These are phyloP conservation scores for Emydura subglobosa DNA, from an alignment of 2,113 vertebrate genomes.

Conservation along the genomic window DNA sequence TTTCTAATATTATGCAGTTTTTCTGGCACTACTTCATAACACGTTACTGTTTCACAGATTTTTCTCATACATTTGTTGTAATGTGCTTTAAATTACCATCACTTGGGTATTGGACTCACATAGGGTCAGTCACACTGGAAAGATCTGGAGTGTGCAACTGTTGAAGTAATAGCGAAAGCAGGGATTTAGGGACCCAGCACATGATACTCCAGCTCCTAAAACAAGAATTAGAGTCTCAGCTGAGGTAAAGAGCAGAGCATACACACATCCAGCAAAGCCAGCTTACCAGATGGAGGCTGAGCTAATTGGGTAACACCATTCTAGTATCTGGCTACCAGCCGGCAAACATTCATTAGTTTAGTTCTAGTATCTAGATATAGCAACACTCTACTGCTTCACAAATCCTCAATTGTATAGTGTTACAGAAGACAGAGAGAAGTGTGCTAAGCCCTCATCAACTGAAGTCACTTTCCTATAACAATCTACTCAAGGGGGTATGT, in stretches of 20 bases:
- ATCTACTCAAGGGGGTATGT: not conserved
- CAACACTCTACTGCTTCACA: not conserved
- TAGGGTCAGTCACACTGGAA: not conserved
- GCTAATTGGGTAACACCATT: rapidly evolving
- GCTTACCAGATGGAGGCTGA: rapidly evolving
- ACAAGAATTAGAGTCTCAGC: not conserved
- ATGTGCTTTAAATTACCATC: not conserved
- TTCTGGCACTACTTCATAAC: rapidly evolving
- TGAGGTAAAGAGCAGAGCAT: not conserved
- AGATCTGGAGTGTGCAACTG: not conserved
- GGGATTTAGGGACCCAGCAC: not conserved
- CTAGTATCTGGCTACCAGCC: not conserved
- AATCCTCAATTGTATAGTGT: not conserved
- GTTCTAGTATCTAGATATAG: not conserved
- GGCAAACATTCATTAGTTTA: rapidly evolving
- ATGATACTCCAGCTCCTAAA: not conserved
- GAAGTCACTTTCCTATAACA: not conserved
- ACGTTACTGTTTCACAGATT: not conserved
- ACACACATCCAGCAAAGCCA: rapidly evolving
- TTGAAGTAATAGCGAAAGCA: not conserved
- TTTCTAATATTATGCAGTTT: not conserved
- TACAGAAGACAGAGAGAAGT: not conserved
- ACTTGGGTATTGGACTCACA: not conserved
- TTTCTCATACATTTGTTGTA: not conserved
- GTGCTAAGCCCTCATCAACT: not conserved